Evolutionary conservation across 2,888 invertebrate genomes (phyloP), one percentile per base, ranked within the genome.

Genomic region (Gasteruption jaculator): DNA sequence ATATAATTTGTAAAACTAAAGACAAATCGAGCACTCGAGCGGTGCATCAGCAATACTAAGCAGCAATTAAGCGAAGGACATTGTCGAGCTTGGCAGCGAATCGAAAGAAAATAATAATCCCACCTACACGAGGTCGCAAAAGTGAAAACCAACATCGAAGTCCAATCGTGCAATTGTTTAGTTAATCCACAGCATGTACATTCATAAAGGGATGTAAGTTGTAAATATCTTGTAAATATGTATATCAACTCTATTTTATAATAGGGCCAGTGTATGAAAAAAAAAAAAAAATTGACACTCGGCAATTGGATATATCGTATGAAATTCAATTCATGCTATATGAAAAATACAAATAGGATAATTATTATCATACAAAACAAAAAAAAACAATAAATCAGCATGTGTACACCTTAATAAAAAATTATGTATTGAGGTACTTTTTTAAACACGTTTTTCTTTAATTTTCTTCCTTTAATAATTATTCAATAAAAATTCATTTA

Each of bases 391-490:
- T 63, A 62, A 67, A 62, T 62, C 64, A 65, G 61, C 65, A 65
- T 64, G 66, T 69, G 69, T 68, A 69, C 59, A 66, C 68, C 68
- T 65, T 68, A 68, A 68, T 68, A 66, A 68, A 69, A n/a, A 67
- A 60, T 68, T 67, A 66, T 67, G 66, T 70, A 68, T 68, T 69
- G 68, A 68, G 66, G 67, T 70, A 68, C 67, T 67, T 69, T 68
- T 69, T 63, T 65, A 68, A 69, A 65, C 60, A 61, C 55, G 56
- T 56, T 60, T 56, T 60, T 56, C 49, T 57, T 48, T 49, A 45
- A 48, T 42, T 43, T 42, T 16, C 15, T n/a, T n/a, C n/a, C n/a
- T n/a, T n/a, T n/a, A n/a, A n/a, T n/a, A n/a, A n/a, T n/a, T n/a
- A n/a, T n/a, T n/a, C n/a, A n/a, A n/a, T n/a, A n/a, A n/a, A n/a